Evolutionary conservation across 2,888 invertebrate genomes (phyloP), one percentile per base, ranked within the genome.

Genomic region (Mechanitis mazaeus): DNA sequence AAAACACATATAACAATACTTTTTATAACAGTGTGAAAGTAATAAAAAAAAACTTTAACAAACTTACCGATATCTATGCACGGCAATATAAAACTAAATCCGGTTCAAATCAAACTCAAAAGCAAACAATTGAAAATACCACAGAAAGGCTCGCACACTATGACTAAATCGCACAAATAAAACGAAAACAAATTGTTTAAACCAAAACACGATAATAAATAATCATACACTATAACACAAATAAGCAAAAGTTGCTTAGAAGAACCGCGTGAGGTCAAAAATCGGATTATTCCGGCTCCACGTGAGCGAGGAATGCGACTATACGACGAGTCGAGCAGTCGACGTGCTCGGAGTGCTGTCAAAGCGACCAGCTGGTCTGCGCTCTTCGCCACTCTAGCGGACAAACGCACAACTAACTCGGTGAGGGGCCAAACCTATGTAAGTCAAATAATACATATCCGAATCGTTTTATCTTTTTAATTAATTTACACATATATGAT

Each of bases 361-460:
- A 69, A 83, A 79, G 72, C 72, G 75, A 78, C 84, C 82, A 85
- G 86, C 85, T 87, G 87, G 86, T 80, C 68, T 70, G 77, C 75
- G 79, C 77, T 77, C 78, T 72, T 76, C 73, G 79, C 75, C 82
- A 75, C 87, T 85, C 88, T 88, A 75, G 86, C 84, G 88, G 86
- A 71, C 80, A 73, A 81, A 83, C 76, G 76, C 76, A 70, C 76
- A 87, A 87, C 86, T 87, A 86, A 84, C 74, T 71, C 72, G 73
- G 75, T 54, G 45, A n/a, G 28, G 60, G 63, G 59, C 74, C 58
- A 69, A 72, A 81, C 72, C 60, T 64, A 69, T 58, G 68, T 69
- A 84, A 84, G 76, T 74, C 56, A 57, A 59, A 58, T 58, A 53
- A 42, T n/a, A 12, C 38, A 50, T 3, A 47, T 20, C 28, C 20